These are phyloP conservation scores for Myripristis murdjan DNA, from an alignment of 2,797 vertebrate species.

Conservation along the genomic window DNA sequence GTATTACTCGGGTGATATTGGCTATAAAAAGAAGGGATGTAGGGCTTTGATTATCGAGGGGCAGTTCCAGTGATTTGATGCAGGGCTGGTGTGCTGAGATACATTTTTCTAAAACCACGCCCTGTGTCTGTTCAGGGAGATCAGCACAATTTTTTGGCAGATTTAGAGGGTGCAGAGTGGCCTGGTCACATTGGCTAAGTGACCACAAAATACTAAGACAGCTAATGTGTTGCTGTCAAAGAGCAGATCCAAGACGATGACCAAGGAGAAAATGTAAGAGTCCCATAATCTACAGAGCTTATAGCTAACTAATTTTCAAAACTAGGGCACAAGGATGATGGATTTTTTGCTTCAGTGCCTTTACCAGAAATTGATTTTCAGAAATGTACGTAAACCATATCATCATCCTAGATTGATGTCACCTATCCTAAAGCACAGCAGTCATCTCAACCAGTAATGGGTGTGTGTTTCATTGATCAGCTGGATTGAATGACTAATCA, in stretches of 20 bases:
- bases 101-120: slow-evolving; percentile 27
- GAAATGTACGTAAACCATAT: slow-evolving; percentile 7
- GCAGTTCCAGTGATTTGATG: background rate
- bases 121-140: slow-evolving; percentile 20
- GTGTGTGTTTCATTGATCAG: slow-evolving; percentile 64
- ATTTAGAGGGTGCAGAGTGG: too few relatives aligned
- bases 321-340: background rate
- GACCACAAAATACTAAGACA: background rate
- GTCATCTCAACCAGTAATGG: slow-evolving; percentile 58
- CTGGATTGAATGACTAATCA: slow-evolving; percentile 44
- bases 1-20: slow-evolving; percentile 41
- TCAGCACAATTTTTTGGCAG: background rate
- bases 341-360: background rate
- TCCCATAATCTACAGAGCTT: too few relatives aligned
- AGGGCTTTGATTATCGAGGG: slow-evolving; percentile 19
- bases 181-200: too few relatives aligned
- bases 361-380: background rate
- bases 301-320: slow-evolving; percentile 2
- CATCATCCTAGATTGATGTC: slow-evolving; percentile 53
- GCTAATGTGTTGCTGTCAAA: background rate
- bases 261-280: background rate
- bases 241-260: background rate
- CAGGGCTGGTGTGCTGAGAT: slow-evolving; percentile 4
- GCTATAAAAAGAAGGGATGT: slow-evolving; percentile 48
- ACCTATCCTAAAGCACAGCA: slow-evolving; percentile 48